Conservation (phyloP, 1,140 invertebrate species). For the Temnothorax nylanderi region DNA sequence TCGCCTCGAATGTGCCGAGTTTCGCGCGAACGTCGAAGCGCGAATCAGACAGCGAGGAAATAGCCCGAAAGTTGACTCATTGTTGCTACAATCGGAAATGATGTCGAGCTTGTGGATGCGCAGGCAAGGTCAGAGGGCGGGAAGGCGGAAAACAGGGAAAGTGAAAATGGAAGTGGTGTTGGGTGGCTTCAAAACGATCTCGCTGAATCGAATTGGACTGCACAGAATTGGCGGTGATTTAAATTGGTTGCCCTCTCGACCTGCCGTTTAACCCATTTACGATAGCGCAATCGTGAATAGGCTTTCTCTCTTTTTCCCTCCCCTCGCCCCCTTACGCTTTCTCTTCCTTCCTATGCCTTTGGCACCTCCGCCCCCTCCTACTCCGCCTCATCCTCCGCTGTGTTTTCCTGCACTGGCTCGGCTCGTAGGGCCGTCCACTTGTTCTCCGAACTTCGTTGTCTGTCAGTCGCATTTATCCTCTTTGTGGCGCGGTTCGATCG, state of each 20-base stretch:
- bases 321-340: neutral
- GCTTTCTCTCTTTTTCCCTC: slow-evolving; percentile 17
- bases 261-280: slow-evolving; percentile 76
- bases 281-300: slow-evolving; percentile 56
- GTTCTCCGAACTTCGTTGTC: slow-evolving; percentile 62
- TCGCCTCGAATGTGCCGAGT: neutral
- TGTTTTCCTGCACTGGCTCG: neutral
- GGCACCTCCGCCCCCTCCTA: slow-evolving; percentile 12
- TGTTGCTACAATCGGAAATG: neutral
- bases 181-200: slow-evolving; percentile 58
- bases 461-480: slow-evolving; percentile 68
- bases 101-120: neutral
- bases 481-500: slow-evolving; percentile 61
- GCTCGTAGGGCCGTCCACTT: slow-evolving; percentile 42
- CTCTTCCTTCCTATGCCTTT: slow-evolving; percentile 27
- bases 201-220: slow-evolving; percentile 64
- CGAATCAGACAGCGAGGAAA: neutral
- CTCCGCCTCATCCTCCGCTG: slow-evolving; percentile 10
- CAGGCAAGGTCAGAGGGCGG: neutral
- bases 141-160: slow-evolving; percentile 41
- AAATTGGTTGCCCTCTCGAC: slow-evolving; percentile 75
- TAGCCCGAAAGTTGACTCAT: neutral
- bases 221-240: slow-evolving; percentile 73
- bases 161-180: slow-evolving; percentile 25
- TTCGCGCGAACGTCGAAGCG: neutral